phyloP scores from a whole-genome alignment of 2,888 invertebrate genomes.

The Crepidodera aurea region DNA sequence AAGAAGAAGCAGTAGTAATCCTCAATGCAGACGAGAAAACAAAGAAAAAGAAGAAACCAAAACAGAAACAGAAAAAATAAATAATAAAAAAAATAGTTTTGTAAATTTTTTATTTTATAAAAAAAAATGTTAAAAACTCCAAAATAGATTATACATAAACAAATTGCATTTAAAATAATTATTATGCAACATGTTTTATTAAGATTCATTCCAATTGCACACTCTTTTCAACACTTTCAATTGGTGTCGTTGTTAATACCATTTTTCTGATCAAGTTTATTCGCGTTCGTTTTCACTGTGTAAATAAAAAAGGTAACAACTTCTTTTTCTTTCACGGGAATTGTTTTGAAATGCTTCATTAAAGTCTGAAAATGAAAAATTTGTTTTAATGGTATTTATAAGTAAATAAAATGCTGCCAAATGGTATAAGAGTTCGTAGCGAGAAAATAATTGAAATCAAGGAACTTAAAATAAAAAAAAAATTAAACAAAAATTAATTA shows the following conservation, averaged over 20 bases:
- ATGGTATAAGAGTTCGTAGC: too few relatives aligned
- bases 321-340: constrained; percentile 95
- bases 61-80: constrained; percentile 24
- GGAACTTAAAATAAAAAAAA: too few relatives aligned
- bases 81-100: background rate
- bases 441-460: too few relatives aligned
- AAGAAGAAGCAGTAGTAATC: constrained; percentile 58
- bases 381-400: too few relatives aligned
- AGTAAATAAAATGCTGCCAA: too few relatives aligned
- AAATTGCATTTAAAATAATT: constrained; percentile 36
- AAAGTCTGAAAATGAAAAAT: constrained; percentile 75
- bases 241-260: constrained; percentile 73
- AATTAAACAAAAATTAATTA: too few relatives aligned
- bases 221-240: constrained; percentile 51
- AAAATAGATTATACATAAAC: constrained; percentile 36
- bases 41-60: constrained; percentile 46
- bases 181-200: constrained; percentile 4
- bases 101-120: constrained; percentile 21
- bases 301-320: constrained; percentile 94
- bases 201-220: constrained; percentile 30
- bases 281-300: constrained; percentile 92
- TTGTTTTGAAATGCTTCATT: constrained; percentile 94
- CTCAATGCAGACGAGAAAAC: constrained; percentile 51
- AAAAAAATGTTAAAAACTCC: constrained; percentile 37
- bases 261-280: constrained; percentile 85